A percentile compares a stretch with the other conserved stretches of the same genome.
These are phyloP conservation scores for Drosophila flavopinicola DNA, from an alignment of 2,888 invertebrate species.

Conservation along the genomic window DNA sequence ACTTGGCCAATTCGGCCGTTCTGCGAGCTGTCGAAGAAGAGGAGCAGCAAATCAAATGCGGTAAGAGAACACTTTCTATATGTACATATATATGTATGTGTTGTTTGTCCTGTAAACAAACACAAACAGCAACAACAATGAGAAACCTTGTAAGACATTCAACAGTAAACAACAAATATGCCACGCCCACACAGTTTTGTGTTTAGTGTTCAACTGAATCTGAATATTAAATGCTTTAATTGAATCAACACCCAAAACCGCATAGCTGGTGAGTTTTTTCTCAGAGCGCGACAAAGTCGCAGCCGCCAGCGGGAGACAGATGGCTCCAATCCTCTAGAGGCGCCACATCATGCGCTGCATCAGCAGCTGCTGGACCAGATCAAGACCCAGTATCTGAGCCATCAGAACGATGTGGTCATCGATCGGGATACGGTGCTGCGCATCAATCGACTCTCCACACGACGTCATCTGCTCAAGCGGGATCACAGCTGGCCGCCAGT, in stretches of 20 bases:
- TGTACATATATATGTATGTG: slow-evolving; percentile 4
- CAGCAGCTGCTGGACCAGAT: slow-evolving; percentile 80
- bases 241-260: slow-evolving; percentile 3
- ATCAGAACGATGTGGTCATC: slow-evolving; percentile 81
- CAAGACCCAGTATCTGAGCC: slow-evolving; percentile 77
- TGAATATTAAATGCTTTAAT: slow-evolving; percentile 14
- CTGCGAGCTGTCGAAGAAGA: slow-evolving; percentile 94
- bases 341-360: slow-evolving; percentile 69
- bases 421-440: slow-evolving; percentile 84
- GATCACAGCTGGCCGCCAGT: slow-evolving; percentile 84
- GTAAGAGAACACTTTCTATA: slow-evolving; percentile 84
- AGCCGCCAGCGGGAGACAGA: slow-evolving; percentile 68
- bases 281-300: slow-evolving; percentile 78
- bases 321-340: not conserved
- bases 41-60: slow-evolving; percentile 87
- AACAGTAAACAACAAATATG: slow-evolving; percentile 53
- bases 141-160: slow-evolving; percentile 46
- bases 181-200: slow-evolving; percentile 17
- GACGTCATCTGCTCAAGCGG: slow-evolving; percentile 76
- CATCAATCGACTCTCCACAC: slow-evolving; percentile 83
- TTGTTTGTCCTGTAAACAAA: slow-evolving; percentile 6
- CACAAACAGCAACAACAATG: slow-evolving; percentile 20
- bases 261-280: slow-evolving; percentile 44
- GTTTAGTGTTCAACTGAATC: not conserved
- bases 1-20: slow-evolving; percentile 93